phyloP scores from a whole-genome alignment of 2,888 invertebrate species.

The Cerastoderma edule region DNA sequence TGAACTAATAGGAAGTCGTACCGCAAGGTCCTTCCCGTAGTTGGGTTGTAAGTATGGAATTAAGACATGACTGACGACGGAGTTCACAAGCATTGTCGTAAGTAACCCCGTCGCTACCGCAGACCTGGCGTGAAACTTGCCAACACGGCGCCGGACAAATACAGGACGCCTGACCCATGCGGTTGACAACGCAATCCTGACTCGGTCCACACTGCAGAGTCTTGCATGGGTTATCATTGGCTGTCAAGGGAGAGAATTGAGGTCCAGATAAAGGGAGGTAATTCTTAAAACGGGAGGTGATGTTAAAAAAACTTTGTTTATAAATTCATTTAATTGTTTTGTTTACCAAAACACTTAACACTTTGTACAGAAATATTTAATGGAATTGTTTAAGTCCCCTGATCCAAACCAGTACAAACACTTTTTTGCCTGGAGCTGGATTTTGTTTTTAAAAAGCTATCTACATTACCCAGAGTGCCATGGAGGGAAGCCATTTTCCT shows the following conservation, averaged over 20 bases:
- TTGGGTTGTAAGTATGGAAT: slow-evolving; percentile 89
- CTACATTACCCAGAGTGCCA: too few species aligned
- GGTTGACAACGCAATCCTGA: slow-evolving; percentile 92
- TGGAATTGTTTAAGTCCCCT: too few species aligned
- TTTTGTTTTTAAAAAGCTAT: too few species aligned
- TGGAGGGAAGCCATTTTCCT: too few species aligned
- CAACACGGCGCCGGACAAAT: slow-evolving; percentile 93
- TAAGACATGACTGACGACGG: slow-evolving; percentile 89
- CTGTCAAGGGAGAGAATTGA: slow-evolving; percentile 83
- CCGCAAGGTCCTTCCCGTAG: slow-evolving; percentile 94
- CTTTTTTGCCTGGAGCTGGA: too few species aligned
- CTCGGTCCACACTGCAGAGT: slow-evolving; percentile 90
- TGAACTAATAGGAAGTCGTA: slow-evolving; percentile 86
- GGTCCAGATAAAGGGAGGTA: too few species aligned
- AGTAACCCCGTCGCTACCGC: slow-evolving; percentile 85
- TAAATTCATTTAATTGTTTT: too few species aligned
- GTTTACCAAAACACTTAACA: too few species aligned
- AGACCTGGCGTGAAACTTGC: slow-evolving; percentile 88
- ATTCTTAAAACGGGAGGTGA: too few species aligned
- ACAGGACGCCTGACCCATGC: slow-evolving; percentile 92
- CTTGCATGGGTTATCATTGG: slow-evolving; percentile 92
- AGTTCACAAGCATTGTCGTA: slow-evolving; percentile 91
- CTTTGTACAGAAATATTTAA: too few species aligned
- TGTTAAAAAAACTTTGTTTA: too few species aligned
- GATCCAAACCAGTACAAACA: too few species aligned